Conservation (phyloP, 2,888 invertebrate species). For the Gari tellinella region DNA sequence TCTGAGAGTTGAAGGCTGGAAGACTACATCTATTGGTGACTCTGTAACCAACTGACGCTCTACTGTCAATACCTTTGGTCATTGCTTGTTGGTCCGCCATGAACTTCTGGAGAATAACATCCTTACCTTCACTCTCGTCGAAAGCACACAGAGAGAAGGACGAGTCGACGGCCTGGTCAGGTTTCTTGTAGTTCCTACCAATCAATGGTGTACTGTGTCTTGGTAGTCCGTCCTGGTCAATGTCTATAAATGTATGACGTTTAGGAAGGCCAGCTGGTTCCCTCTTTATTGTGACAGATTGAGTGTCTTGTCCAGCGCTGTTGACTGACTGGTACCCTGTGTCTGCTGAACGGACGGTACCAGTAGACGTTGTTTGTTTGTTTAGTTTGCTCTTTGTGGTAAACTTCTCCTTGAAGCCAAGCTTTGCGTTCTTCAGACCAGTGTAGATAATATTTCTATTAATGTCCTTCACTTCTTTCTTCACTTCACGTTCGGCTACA, state of each 20-base stretch:
- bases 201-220: constrained; percentile 49
- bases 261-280: no score
- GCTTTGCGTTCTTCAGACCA: constrained; percentile 27
- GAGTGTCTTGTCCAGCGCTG: no score
- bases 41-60: no score
- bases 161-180: constrained; percentile 5
- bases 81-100: constrained; percentile 32
- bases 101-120: constrained; percentile 39
- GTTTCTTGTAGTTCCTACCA: constrained; percentile 7
- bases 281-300: no score
- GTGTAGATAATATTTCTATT: background rate
- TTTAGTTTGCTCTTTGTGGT: constrained; percentile 4
- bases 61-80: no score
- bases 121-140: constrained; percentile 38
- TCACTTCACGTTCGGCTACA: no score
- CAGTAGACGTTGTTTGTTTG: constrained; percentile 26
- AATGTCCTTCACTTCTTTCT: background rate
- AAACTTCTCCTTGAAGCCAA: constrained; percentile 35
- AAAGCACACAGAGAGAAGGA: constrained; percentile 19
- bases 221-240: constrained; percentile 3
- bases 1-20: constrained; percentile 22
- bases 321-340: constrained; percentile 8
- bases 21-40: constrained; percentile 16
- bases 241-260: no score
- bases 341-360: constrained; percentile 34